Conservation (phyloP, 2,113 vertebrate species). For the Anas platyrhynchos region DNA sequence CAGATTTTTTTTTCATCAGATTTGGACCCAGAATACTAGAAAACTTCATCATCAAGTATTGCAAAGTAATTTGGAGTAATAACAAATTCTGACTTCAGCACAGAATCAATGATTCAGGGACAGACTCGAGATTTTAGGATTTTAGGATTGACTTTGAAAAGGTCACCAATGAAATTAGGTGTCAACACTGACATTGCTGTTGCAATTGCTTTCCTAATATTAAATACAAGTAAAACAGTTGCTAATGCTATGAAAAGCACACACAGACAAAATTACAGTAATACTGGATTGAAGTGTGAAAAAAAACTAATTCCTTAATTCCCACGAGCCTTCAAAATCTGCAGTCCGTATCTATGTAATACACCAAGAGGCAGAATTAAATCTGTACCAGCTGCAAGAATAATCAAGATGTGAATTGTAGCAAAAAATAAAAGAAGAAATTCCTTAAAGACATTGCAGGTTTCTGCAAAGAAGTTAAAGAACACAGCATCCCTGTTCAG, state of each 20-base stretch:
- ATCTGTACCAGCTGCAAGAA: constrained; percentile 5
- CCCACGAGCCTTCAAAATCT: background rate
- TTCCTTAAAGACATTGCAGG: background rate
- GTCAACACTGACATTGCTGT: background rate
- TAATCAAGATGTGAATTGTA: background rate
- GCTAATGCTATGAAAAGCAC: background rate
- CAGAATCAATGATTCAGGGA: background rate
- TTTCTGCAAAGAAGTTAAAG: background rate
- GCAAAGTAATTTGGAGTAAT: background rate
- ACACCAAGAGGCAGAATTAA: background rate
- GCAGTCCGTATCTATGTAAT: background rate
- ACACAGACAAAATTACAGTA: background rate
- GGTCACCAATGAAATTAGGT: background rate
- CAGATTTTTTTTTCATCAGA: background rate
- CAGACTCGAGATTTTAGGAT: background rate
- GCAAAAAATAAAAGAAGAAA: background rate
- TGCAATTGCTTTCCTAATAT: background rate
- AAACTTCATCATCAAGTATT: background rate
- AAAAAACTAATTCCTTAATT: background rate
- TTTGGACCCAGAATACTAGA: background rate
- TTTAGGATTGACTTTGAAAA: background rate
- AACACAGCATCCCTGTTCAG: background rate
- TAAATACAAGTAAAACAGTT: background rate
- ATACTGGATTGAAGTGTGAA: background rate
- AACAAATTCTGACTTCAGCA: background rate